These are phyloP conservation scores for Miniopterus natalensis DNA, from an alignment of 2,113 vertebrate genomes.

Conservation along the genomic window DNA sequence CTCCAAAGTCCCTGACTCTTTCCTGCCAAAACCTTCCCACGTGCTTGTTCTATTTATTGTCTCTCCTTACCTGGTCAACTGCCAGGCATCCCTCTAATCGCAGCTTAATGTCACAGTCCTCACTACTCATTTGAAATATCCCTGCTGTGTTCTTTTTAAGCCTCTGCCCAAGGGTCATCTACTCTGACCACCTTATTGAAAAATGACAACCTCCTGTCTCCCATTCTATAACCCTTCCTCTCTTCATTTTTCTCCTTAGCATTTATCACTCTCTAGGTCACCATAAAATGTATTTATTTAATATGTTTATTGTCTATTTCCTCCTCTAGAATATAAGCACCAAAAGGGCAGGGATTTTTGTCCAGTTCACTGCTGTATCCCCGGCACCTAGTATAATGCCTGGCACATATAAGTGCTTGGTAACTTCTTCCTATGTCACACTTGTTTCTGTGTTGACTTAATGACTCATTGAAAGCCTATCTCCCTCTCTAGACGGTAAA, in stretches of 20 bases:
- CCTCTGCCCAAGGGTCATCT: background rate
- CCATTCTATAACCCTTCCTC: background rate
- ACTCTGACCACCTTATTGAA: background rate
- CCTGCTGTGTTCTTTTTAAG: background rate
- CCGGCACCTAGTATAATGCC: background rate
- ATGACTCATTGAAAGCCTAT: background rate
- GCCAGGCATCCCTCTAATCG: background rate
- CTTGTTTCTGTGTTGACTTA: conserved; percentile 1
- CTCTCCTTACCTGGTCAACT: background rate
- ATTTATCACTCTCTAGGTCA: conserved; percentile 39
- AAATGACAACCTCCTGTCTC: background rate
- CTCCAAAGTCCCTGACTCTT: background rate
- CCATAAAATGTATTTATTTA: background rate
- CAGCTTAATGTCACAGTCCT: background rate
- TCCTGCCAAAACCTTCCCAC: background rate
- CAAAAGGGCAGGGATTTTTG: background rate
- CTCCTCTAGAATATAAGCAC: background rate
- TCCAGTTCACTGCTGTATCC: background rate
- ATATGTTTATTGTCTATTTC: background rate
- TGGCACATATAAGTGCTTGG: background rate
- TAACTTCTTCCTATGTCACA: background rate
- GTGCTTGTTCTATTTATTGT: background rate
- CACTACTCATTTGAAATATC: background rate
- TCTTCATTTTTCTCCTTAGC: background rate
- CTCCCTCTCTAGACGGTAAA: background rate